Evolutionary conservation across 1,140 invertebrate species (phyloP).

Genomic region (Cherax destructor): DNA sequence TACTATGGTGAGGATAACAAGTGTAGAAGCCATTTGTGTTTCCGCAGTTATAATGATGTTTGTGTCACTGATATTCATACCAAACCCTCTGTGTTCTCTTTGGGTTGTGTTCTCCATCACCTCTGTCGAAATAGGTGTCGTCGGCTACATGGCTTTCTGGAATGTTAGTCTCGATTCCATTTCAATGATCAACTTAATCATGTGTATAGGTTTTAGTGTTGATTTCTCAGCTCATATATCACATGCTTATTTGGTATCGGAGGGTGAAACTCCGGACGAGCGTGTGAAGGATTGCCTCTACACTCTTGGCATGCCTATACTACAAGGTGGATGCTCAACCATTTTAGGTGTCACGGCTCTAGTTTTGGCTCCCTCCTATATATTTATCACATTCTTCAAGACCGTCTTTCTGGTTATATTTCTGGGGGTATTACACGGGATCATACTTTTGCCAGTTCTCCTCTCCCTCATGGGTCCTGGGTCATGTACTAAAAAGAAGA

Average conservation of each 20-base stretch:
- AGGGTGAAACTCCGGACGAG: conserved; percentile 84
- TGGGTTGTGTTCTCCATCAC: conserved; percentile 97
- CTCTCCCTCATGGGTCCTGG: conserved; percentile 91
- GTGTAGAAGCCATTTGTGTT: conserved; percentile 93
- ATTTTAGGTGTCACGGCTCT: conserved; percentile 93
- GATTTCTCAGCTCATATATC: conserved; percentile 98
- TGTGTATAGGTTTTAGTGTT: conserved; percentile 98
- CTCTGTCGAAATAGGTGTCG: conserved; percentile 96
- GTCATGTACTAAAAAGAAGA: conserved; percentile 79
- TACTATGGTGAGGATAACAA: conserved; percentile 93
- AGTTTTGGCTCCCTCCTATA: conserved; percentile 93
- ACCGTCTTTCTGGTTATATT: conserved; percentile 97
- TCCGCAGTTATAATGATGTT: conserved; percentile 96
- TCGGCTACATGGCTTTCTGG: conserved; percentile 98
- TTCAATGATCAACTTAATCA: conserved; percentile 99
- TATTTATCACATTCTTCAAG: conserved; percentile 99
- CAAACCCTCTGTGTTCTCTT: conserved; percentile 92
- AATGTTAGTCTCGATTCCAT: conserved; percentile 96
- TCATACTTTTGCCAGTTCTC: conserved; percentile 93
- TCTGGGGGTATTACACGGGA: conserved; percentile 94
- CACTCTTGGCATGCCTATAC: conserved; percentile 92
- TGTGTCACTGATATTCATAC: conserved; percentile 96
- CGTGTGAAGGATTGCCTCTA: conserved; percentile 90
- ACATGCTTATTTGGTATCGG: conserved; percentile 96
- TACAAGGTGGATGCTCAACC: conserved; percentile 95